These are phyloP conservation scores for Hydropsyche tenuis DNA, from an alignment of 1,140 invertebrate genomes.

Conservation along the genomic window DNA sequence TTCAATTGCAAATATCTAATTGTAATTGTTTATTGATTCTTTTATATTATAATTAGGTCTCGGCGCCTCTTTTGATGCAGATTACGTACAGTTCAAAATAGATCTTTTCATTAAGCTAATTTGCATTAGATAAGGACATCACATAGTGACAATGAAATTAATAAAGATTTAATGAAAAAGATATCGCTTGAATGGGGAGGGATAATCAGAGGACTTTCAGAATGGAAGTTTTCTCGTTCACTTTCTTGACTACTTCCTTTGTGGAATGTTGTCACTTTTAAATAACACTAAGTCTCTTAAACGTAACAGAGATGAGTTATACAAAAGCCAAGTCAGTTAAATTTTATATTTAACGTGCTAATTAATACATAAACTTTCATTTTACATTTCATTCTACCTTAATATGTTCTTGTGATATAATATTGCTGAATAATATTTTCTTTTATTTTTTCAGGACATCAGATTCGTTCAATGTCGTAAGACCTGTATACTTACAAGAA, in stretches of 20 bases:
- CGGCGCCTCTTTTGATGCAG: conserved; percentile 19
- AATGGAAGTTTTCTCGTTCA: not conserved
- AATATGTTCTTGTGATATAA: not conserved
- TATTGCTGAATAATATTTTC: conserved; percentile 9
- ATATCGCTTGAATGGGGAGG: not conserved
- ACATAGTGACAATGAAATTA: conserved; percentile 21
- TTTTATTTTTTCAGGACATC: conserved; percentile 46
- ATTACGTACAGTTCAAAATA: not conserved
- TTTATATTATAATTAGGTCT: conserved; percentile 27
- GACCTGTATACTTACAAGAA: conserved; percentile 69
- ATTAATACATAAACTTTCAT: conserved; percentile 1
- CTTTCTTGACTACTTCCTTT: conserved; percentile 11
- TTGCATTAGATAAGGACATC: conserved; percentile 32
- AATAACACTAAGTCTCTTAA: not conserved
- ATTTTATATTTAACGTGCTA: not conserved
- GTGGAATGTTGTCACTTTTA: conserved; percentile 13
- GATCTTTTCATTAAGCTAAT: conserved; percentile 13
- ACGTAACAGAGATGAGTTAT: not conserved
- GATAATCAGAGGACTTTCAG: not conserved
- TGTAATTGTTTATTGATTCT: conserved; percentile 20
- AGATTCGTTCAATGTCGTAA: conserved; percentile 57
- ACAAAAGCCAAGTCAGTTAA: conserved; percentile 27
- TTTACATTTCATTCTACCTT: no score
- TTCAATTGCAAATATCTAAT: not conserved
- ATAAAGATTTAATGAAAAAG: not conserved